Evolutionary conservation across 2,797 vertebrate species (phyloP), one percentile per base, ranked within the genome.

Genomic region (Rousettus madagascariensis): DNA sequence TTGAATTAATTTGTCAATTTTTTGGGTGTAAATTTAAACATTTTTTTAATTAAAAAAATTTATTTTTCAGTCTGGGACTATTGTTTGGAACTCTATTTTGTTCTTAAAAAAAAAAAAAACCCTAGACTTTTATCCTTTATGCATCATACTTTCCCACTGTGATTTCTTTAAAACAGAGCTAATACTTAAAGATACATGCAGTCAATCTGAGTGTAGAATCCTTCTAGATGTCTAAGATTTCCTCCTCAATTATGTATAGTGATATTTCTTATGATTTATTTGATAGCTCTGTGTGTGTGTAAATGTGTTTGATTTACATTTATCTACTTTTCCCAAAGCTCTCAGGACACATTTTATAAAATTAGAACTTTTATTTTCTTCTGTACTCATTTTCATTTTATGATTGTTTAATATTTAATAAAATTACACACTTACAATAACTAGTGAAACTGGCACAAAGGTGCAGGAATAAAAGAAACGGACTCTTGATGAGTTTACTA

Each of bases 371-470:
- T 78, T 1, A 33, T 74, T 85, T 86, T 86, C 46, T 86, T 43
- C 19, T 49, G 2, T 1, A 43, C 46, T 90, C 5, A 41, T 74
- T 90, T 96, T 90, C 5, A 41, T 74, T 90, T 96, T 63, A 49
- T 79, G 46, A 82, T 49, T 90, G 41, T 43, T 83, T 46, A 68
- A 84, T 90, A 92, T 63, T 57, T 90, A 93, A 66, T 84, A 59
- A 66, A 90, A 90, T 72, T 68, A 43, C 55, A 57, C 20, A 38
- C 55, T 85, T 90, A 41, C 0, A 22, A 30, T 38, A 80, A 74
- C 16, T 87, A 87, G 20, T n/a, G 80, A 91, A 78, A 55, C 11
- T 77, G 43, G 19, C 12, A 63, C 16, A 53, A 68, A 77, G 6
- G 20, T 49, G 33, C 75, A 12, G 41, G 26, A 53, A 91, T 78